Conservation (phyloP, 2,113 vertebrate species). For the Falco punctatus region DNA sequence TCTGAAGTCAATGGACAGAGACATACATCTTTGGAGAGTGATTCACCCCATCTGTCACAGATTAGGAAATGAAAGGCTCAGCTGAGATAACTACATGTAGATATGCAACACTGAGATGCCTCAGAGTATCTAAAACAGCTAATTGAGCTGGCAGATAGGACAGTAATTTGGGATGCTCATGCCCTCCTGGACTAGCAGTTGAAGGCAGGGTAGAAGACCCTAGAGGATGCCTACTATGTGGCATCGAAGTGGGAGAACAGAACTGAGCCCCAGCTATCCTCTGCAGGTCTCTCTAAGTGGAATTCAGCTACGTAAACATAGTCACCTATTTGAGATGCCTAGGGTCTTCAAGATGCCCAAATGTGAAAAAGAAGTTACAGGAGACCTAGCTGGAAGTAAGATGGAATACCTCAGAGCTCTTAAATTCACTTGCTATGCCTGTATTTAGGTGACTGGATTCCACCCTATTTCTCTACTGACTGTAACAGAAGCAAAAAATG, state of each 20-base stretch:
- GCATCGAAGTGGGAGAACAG: not conserved
- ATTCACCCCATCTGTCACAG: not conserved
- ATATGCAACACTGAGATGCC: not conserved
- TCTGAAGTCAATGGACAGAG: conserved; percentile 26
- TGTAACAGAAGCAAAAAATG: not conserved
- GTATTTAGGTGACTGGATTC: not conserved
- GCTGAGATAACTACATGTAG: not conserved
- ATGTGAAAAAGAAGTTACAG: not conserved
- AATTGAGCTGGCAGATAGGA: not conserved
- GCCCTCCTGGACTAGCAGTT: not conserved
- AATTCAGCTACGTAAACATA: not conserved
- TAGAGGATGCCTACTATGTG: not conserved
- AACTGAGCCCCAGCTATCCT: not conserved
- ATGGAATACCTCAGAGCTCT: not conserved
- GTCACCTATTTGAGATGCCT: not conserved
- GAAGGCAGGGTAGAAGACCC: not conserved
- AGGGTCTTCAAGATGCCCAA: not conserved
- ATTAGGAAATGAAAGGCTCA: not conserved
- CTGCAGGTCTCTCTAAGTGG: not conserved
- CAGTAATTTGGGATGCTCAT: not conserved
- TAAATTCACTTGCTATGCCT: not conserved
- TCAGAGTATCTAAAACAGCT: not conserved
- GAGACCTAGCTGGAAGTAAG: not conserved
- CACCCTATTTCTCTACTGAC: not conserved
- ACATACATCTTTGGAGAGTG: not conserved